Percentiles rank a stretch among this genome's conserved stretches.
Conservation (phyloP, 2,888 invertebrate species). For the Leptinotarsa peninsularis region DNA sequence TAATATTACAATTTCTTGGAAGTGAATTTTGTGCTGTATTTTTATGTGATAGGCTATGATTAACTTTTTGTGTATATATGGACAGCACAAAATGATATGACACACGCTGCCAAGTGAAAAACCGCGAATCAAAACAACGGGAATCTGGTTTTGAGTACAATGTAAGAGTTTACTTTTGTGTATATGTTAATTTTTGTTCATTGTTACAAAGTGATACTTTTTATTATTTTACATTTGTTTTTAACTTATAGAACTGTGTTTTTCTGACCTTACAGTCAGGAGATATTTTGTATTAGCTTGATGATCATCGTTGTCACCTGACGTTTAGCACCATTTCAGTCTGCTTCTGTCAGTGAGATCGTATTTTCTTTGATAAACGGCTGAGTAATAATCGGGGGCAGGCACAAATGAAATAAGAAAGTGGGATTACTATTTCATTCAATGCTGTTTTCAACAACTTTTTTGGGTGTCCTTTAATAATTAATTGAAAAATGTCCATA, state of each 20-base stretch:
- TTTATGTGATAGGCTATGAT: slow-evolving; percentile 30
- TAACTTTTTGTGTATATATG: slow-evolving; percentile 21
- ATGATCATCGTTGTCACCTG: slow-evolving; percentile 48
- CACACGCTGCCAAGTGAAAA: background rate
- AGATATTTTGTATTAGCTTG: slow-evolving; percentile 57
- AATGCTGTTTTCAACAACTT: background rate
- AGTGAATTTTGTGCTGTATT: slow-evolving; percentile 29
- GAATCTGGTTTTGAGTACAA: slow-evolving; percentile 47
- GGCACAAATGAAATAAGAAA: background rate
- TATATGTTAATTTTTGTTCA: slow-evolving; percentile 63
- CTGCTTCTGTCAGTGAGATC: slow-evolving; percentile 63
- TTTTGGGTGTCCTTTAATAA: background rate
- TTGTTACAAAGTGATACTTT: slow-evolving; percentile 65
- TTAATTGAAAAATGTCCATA: too few species aligned
- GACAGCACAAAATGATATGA: slow-evolving; percentile 26
- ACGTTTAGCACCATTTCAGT: slow-evolving; percentile 52
- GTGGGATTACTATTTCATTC: background rate
- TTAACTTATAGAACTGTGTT: slow-evolving; percentile 60
- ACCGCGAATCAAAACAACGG: background rate
- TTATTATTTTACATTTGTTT: slow-evolving; percentile 61
- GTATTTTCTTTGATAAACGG: slow-evolving; percentile 29
- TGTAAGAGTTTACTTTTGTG: slow-evolving; percentile 55
- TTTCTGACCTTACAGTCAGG: slow-evolving; percentile 46
- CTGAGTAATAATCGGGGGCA: background rate
- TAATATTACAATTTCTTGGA: slow-evolving; percentile 8